These are phyloP conservation scores for Pangasianodon gigas DNA, from an alignment of 2,113 vertebrate genomes.

Conservation along the genomic window DNA sequence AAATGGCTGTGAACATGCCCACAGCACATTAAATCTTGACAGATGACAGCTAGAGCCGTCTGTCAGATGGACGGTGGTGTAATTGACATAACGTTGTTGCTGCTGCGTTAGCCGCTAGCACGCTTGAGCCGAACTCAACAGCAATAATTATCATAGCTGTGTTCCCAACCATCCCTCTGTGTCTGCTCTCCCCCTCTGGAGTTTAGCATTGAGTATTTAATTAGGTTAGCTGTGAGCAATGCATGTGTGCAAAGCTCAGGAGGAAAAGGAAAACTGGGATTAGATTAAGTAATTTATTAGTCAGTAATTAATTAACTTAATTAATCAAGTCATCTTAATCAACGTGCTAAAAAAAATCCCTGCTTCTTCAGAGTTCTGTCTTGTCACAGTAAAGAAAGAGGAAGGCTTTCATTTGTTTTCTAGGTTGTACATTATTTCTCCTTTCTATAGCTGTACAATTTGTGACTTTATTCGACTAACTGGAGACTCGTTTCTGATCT, in stretches of 20 bases:
- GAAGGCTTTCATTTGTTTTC: constrained; percentile 27
- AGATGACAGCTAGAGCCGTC: neutral
- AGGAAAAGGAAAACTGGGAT: constrained; percentile 35
- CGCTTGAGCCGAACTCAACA: neutral
- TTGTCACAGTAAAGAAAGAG: constrained; percentile 15
- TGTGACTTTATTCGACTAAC: neutral
- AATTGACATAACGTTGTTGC: neutral
- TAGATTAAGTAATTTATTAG: constrained; percentile 5
- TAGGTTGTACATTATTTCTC: neutral
- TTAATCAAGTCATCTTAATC: constrained; percentile 69
- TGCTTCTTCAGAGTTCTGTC: neutral
- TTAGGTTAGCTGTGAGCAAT: constrained; percentile 61
- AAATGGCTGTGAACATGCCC: neutral
- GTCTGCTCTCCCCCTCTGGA: constrained; percentile 11
- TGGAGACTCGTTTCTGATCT: constrained; percentile 24
- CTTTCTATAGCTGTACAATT: neutral
- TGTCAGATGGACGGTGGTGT: neutral
- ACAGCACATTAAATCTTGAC: neutral
- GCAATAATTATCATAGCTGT: neutral
- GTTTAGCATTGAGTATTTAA: constrained; percentile 50
- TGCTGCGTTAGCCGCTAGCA: neutral
- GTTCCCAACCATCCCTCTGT: neutral
- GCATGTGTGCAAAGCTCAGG: neutral
- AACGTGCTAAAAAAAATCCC: neutral
- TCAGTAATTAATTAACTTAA: neutral